phyloP scores from a whole-genome alignment of 2,888 invertebrate genomes.

The Eustalomyia histrio region DNA sequence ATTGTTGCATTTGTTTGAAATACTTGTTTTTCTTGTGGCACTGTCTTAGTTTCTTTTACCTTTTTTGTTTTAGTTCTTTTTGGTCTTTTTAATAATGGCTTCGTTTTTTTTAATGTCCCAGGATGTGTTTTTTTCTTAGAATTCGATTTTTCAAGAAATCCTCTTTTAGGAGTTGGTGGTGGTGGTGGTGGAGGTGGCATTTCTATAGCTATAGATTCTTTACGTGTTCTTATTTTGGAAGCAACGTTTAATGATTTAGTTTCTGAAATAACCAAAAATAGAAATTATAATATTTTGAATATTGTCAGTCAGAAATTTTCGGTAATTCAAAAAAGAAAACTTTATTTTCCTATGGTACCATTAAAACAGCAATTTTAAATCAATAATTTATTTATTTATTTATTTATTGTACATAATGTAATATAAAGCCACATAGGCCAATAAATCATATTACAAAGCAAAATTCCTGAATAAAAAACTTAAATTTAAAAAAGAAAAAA shows the following conservation, averaged over 20 bases:
- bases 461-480: too few relatives aligned
- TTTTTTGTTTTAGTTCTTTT: background rate
- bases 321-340: too few relatives aligned
- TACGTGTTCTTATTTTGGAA: slow-evolving; percentile 19
- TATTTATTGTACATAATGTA: too few relatives aligned
- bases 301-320: too few relatives aligned
- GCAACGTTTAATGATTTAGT: background rate
- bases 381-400: too few relatives aligned
- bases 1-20: background rate
- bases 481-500: too few relatives aligned
- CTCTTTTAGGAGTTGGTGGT: background rate
- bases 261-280: background rate
- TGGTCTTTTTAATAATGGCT: background rate
- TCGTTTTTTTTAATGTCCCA: background rate
- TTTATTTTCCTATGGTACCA: too few relatives aligned
- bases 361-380: too few relatives aligned
- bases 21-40: background rate
- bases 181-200: background rate
- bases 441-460: too few relatives aligned
- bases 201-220: slow-evolving; percentile 25
- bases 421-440: too few relatives aligned
- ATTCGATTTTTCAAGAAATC: background rate
- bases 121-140: background rate
- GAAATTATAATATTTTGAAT: background rate
- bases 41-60: background rate